Percentiles rank a stretch among this genome's conserved stretches.
phyloP scores from a whole-genome alignment of 2,113 vertebrate species.

The Colinus virginianus region DNA sequence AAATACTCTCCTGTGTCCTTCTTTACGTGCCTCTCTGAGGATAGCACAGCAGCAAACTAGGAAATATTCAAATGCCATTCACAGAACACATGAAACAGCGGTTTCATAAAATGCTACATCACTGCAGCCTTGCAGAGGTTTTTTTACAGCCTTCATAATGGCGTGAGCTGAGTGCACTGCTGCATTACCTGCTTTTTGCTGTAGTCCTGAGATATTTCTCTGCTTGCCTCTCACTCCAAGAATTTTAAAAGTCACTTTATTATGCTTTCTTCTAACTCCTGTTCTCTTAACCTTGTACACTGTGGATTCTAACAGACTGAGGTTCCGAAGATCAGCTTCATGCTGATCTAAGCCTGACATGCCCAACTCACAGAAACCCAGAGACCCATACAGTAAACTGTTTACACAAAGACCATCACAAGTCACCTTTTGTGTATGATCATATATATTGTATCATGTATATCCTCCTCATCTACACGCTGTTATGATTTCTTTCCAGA shows the following conservation, averaged over 20 bases:
- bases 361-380: background rate
- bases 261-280: background rate
- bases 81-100: background rate
- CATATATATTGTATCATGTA: background rate
- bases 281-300: rapidly evolving
- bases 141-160: background rate
- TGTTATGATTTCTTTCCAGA: background rate
- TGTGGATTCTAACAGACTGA: rapidly evolving
- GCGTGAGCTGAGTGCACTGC: background rate
- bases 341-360: background rate
- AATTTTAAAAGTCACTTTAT: background rate
- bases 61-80: background rate
- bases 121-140: background rate
- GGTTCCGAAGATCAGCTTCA: background rate
- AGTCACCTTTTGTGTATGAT: background rate
- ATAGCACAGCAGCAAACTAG: background rate
- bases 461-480: background rate
- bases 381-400: background rate
- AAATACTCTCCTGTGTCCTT: background rate
- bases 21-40: background rate
- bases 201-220: background rate
- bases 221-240: background rate
- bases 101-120: background rate
- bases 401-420: background rate
- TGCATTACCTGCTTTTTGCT: background rate